Evolutionary conservation across 2,888 invertebrate genomes (phyloP), one percentile per base, ranked within the genome.

Genomic region (Platycnemis pennipes): DNA sequence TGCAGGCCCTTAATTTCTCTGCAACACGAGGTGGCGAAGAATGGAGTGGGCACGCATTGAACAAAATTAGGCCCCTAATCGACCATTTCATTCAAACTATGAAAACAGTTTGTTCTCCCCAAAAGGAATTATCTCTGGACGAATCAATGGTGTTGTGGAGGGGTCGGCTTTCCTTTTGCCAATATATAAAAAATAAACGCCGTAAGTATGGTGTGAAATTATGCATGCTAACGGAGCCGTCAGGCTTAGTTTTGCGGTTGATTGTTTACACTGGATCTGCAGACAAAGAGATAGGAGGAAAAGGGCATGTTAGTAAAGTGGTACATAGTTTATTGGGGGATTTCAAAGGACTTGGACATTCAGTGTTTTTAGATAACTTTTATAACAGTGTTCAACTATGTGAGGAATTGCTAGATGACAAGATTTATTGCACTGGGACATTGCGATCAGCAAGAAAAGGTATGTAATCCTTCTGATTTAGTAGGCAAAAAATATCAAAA

Each of bases 141-240:
- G 86, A 86, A 19, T 86, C 86, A 3, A 86, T 37, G 86, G 86
- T 42, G 19, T 86, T 86, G 86, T 86, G 31, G 86, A 86, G 86
- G 86, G 86, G n/a, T n/a, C n/a, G n/a, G n/a, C n/a, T n/a, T n/a
- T n/a, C n/a, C 1, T 37, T 37, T 2, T 22, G 42, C 8, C 86
- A 86, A 22, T 86, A 86, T 19, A 86, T 86, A n/a, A 31, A 86
- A 22, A 4, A 42, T 22, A n/a, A n/a, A n/a, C n/a, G n/a, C n/a
- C n/a, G n/a, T n/a, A n/a, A n/a, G n/a, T n/a, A n/a, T n/a, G n/a
- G 42, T 46, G 46, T 46, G 46, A 46, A 46, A 46, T 46, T 46
- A 46, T 46, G 13, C 46, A 46, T 5, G 46, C 3, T 86, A 42
- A 86, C 86, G 8, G 44, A 86, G 7, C 86, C 86, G 19, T 42